Base-by-base conservation (phyloP, 2,888 invertebrate genomes). In the Phanerotoma sp. region DNA sequence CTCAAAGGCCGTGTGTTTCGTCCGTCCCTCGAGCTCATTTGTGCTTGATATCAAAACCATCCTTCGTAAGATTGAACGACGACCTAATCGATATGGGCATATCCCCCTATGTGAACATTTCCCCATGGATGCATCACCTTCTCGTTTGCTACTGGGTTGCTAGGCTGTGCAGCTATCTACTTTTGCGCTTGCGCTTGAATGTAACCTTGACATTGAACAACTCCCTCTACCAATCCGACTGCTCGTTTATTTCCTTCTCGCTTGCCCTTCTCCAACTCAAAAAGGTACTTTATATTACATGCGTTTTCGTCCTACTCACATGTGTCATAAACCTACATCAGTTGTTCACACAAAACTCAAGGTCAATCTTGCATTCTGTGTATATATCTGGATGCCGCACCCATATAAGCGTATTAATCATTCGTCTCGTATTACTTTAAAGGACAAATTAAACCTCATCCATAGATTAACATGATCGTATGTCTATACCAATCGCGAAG, bases 171-270 rank as follows among this genome's bases (percentile, higher is more conserved):
- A 33, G 11, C 16, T 20, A 45, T 13, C 16, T 16, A 33, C 33
- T 46, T 52, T 35, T 61, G 69, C 67, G 70, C 68, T 56, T 70
- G 71, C 70, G 70, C 64, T 41, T 60, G 61, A 42, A 40, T 61
- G 40, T 66, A 68, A 71, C 71, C 71, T 71, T 71, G 71, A 71
- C 71, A 71, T 68, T 69, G 70, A 68, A 68, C 68, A 66, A 66
- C 59, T 62, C 54, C 32, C 50, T 51, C 48, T 42, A n/a, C 49
- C 48, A 51, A 49, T 52, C 25, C 41, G 33, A 48, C 51, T 32
- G 47, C 49, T 51, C 47, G 44, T 35, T 22, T 56, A 16, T 42
- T 38, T 42, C 49, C 40, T 47, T 37, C 37, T 38, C 35, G 45
- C 46, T 45, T 48, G 44, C 13, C 25, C 42, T 32, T 41, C 32